Evolutionary conservation across 2,888 invertebrate species (phyloP).

Genomic region (Drosophila percnosoma): DNA sequence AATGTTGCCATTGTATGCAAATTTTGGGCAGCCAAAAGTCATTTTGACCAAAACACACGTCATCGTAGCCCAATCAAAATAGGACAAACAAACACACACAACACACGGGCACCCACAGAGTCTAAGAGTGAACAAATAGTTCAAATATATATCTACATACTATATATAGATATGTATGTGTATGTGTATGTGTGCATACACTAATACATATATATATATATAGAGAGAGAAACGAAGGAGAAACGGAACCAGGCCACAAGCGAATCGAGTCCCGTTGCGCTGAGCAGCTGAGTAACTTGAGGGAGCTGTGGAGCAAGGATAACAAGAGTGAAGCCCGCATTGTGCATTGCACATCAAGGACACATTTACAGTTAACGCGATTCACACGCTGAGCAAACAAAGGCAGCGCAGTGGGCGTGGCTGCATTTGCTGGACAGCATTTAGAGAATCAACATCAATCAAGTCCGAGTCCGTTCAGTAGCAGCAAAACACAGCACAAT

Average conservation of each 20-base stretch:
- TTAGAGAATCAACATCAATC: constrained; percentile 61
- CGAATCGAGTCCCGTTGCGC: constrained; percentile 22
- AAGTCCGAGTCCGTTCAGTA: constrained; percentile 28
- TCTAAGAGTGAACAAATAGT: constrained; percentile 29
- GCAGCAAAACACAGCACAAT: constrained; percentile 14
- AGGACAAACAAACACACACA: constrained; percentile 26
- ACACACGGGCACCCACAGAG: constrained; percentile 19
- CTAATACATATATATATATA: constrained; percentile 6
- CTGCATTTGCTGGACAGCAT: constrained; percentile 13
- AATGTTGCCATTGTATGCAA: constrained; percentile 49
- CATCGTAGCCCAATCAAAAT: constrained; percentile 28
- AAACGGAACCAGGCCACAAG: constrained; percentile 46
- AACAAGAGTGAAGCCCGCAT: constrained; percentile 2
- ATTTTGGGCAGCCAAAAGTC: constrained; percentile 39
- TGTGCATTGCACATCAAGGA: constrained; percentile 18
- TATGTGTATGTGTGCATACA: constrained; percentile 16
- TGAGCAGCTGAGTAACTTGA: not conserved
- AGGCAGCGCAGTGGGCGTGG: constrained; percentile 37
- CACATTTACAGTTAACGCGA: constrained; percentile 10
- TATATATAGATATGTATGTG: constrained; percentile 9
- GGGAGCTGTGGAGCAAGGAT: constrained; percentile 2
- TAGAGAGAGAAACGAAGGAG: not conserved
- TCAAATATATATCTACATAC: constrained; percentile 2
- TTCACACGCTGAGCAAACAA: not conserved
- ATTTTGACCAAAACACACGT: constrained; percentile 35